Evolutionary conservation across 1,140 invertebrate genomes (phyloP), one percentile per base, ranked within the genome.

Genomic region (Drosophila funebris): DNA sequence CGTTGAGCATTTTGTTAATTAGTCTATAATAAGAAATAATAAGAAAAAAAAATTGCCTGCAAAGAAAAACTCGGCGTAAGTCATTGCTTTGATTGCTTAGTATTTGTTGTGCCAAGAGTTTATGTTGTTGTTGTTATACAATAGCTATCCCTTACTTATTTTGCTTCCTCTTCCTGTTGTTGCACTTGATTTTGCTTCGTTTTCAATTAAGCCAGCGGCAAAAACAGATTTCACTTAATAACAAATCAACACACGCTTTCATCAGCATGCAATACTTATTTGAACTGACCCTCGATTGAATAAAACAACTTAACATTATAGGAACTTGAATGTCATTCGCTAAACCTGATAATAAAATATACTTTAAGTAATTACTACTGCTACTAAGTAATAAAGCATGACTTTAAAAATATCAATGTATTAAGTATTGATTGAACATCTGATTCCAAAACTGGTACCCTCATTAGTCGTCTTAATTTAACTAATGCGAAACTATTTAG

Each of bases 21-120:
- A 82, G 75, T 68, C 71, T 64, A 78, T 81, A 77, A 87, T 87
- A n/a, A n/a, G n/a, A n/a, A n/a, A n/a, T 85, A 87, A 87, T 87
- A 74, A 60, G 63, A 58, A 41, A 57, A 54, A 24, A 56, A 54
- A 37, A 54, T 18, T 27, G 27, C 27, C 8, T 50, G 44, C 46
- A 27, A 24, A 39, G 20, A 60, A 29, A 46, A 39, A 41, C 36
- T 61, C 39, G 14, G 7, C 43, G 13, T 46, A 69, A 54, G 52
- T 61, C 43, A 24, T 27, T 13, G 24, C 33, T 81, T 68, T 71
- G 70, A 74, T 74, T 77, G 71, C 75, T 61, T 60, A 44, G 78
- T 54, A 46, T 60, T 80, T 63, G 52, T 70, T 74, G 43, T 36
- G 39, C 43, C 8, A 43, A 53, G 46, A 54, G 48, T 62, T 64